Percentiles rank a stretch among this genome's conserved stretches.
These are phyloP conservation scores for Upupa epops DNA, from an alignment of 2,113 vertebrate species.

Conservation along the genomic window DNA sequence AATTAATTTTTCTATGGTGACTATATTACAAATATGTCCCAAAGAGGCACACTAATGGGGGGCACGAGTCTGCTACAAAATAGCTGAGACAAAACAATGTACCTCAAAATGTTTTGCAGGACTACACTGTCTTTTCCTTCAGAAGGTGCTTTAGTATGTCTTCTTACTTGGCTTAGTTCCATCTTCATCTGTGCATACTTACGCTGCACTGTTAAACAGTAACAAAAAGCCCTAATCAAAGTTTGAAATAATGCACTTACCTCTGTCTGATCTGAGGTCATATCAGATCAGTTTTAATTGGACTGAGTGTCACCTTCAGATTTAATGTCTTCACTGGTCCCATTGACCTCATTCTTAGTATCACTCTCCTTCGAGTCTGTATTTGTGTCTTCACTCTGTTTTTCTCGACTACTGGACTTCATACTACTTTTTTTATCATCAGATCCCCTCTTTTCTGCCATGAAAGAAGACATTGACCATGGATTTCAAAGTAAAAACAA, in stretches of 20 bases:
- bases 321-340: constrained; percentile 96
- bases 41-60: constrained; percentile 82
- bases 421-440: constrained; percentile 93
- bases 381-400: constrained; percentile 85
- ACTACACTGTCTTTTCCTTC: constrained; percentile 99
- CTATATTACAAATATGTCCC: constrained; percentile 79
- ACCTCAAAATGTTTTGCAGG: constrained; percentile 99
- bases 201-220: constrained; percentile 99
- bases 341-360: constrained; percentile 92
- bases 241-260: constrained; percentile 95
- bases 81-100: constrained; percentile 93
- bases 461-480: constrained; percentile 80
- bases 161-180: constrained; percentile 97
- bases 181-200: constrained; percentile 99
- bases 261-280: constrained; percentile 99
- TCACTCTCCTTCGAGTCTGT: constrained; percentile 90
- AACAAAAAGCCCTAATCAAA: constrained; percentile 93
- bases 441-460: constrained; percentile 90
- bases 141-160: constrained; percentile 94
- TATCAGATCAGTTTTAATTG: constrained; percentile 99
- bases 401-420: constrained; percentile 91
- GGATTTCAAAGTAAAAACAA: constrained; percentile 77
- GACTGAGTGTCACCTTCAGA: constrained; percentile 99
- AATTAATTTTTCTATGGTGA: constrained; percentile 78
- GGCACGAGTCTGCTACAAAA: constrained; percentile 87